Conservation (phyloP, 2,797 vertebrate species). For the Onychomys arenicola region DNA sequence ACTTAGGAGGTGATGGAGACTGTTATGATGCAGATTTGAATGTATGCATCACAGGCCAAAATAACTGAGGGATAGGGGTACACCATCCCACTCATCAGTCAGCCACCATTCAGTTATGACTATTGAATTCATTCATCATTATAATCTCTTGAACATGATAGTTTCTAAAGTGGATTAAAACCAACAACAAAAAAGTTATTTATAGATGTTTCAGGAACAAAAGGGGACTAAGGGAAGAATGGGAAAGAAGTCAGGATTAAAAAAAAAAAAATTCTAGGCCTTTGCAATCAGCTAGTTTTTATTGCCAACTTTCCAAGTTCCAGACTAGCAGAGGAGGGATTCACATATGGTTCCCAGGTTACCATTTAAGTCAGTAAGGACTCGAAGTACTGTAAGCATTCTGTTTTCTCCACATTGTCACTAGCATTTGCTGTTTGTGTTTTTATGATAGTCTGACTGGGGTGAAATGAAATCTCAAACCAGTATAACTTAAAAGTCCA, state of each 20-base stretch:
- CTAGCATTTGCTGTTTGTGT: background rate
- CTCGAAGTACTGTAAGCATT: fast-evolving
- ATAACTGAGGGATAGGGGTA: too few relatives aligned
- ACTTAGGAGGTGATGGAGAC: background rate
- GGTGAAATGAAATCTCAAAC: background rate
- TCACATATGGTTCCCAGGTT: background rate
- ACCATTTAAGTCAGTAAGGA: background rate
- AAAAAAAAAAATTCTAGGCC: too few relatives aligned
- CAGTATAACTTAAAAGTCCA: background rate
- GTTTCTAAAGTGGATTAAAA: background rate
- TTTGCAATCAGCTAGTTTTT: background rate
- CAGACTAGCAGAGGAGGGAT: background rate
- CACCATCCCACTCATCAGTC: too few relatives aligned
- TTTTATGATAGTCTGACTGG: background rate
- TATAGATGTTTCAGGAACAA: background rate
- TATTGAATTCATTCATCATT: background rate
- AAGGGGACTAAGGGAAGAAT: background rate
- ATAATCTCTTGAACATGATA: background rate
- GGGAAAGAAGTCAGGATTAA: background rate
- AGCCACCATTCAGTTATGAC: background rate
- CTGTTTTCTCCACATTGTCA: background rate
- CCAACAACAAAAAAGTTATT: background rate
- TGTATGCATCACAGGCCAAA: fast-evolving
- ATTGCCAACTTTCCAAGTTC: background rate
- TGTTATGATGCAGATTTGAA: too few relatives aligned